Evolutionary conservation across 2,797 vertebrate species (phyloP), one percentile per base, ranked within the genome.

Genomic region (Tarsius wallacei): DNA sequence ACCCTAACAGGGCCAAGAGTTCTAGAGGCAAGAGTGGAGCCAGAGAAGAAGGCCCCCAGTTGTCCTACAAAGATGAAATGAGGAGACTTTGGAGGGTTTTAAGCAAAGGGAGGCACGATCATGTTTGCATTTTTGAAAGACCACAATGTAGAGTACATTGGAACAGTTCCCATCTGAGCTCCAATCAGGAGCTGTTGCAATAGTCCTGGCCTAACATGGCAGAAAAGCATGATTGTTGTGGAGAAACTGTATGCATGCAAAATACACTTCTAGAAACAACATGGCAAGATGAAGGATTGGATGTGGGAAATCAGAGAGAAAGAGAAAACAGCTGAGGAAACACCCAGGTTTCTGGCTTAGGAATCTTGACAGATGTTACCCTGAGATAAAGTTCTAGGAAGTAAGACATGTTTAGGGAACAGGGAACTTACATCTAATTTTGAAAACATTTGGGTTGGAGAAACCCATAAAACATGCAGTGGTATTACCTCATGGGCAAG

Each of bases 41-140:
- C 11, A 0, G 68, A 55, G 26, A 53, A 3, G 8, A 76, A 87
- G 87, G 42, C 49, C 14, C 51, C 28, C 6, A 49, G n/a, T 4
- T 7, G 7, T 31, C 55, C 55, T 13, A 2, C 4, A 2, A 26
- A 49, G 64, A 16, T 13, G 0, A 17, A 57, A 26, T 0, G 0
- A 31, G 47, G 28, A 11, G 19, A 31, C 12, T 68, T 36, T 10
- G 57, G 7, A 63, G n/a, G 36, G 7, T 85, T 64, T 66, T 49
- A 24, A 24, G 71, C 22, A 47, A 22, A 31, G 2, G 26, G 76
- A 87, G 28, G 6, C 16, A 1, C 5, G 9, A 14, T 22, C 21
- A 7, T 24, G 11, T 8, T 2, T n/a, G 31, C 24, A 15, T 31
- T 24, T 63, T 15, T 0, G 7, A 47, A 7, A 10, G 57, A 31